Evolutionary conservation across 2,113 vertebrate genomes (phyloP).

Genomic region (Isichthys henryi): DNA sequence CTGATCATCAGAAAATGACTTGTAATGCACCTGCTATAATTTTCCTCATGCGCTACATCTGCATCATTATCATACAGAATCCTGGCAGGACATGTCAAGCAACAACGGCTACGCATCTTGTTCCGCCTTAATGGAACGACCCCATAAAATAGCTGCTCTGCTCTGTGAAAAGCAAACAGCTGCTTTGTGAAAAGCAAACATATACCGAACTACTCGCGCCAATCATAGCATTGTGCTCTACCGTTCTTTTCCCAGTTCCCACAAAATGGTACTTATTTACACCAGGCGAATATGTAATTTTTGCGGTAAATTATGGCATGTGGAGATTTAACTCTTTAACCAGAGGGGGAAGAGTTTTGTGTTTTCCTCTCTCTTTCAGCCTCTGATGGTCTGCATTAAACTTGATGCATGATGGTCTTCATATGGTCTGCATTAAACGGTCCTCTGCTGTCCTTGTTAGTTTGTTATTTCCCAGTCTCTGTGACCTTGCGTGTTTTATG

Average conservation of each 20-base stretch:
- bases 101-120: neutral
- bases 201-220: constrained; percentile 54
- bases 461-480: constrained; percentile 1
- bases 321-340: neutral
- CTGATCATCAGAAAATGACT: constrained; percentile 5
- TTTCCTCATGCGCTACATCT: neutral
- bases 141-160: constrained; percentile 45
- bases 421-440: too few relatives aligned
- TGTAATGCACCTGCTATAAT: neutral
- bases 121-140: constrained; percentile 35
- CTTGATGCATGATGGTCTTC: too few relatives aligned
- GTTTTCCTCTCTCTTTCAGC: neutral
- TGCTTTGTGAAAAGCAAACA: constrained; percentile 48
- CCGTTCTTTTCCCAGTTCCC: neutral
- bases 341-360: too few relatives aligned
- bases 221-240: constrained; percentile 37
- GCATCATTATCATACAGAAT: neutral
- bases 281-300: neutral
- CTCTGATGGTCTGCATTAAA: too few relatives aligned
- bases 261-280: constrained; percentile 21
- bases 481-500: constrained; percentile 2
- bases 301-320: neutral
- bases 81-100: neutral
- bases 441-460: neutral
- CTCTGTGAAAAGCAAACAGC: constrained; percentile 51